phyloP scores from a whole-genome alignment of 2,888 invertebrate genomes.

The Chironomus riparius region DNA sequence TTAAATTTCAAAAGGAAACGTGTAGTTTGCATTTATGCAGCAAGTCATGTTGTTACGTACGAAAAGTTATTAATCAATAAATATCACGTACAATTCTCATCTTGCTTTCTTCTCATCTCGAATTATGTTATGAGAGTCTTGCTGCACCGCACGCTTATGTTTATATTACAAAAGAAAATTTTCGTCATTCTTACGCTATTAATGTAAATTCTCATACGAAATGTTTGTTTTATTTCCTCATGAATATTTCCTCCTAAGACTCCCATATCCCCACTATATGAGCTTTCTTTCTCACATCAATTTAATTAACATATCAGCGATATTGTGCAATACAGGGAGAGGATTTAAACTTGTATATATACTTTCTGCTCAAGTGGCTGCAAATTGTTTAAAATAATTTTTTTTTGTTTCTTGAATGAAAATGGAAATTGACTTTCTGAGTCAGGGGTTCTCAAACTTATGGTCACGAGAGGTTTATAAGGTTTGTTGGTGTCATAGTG shows the following conservation, averaged over 20 bases:
- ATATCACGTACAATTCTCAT: no score
- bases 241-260: constrained; percentile 4
- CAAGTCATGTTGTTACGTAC: no score
- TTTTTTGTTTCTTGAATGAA: background rate
- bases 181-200: constrained; percentile 15
- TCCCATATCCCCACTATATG: background rate
- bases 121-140: no score
- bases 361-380: background rate
- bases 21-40: no score
- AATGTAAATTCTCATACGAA: background rate
- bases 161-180: constrained; percentile 22
- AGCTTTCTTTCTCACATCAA: background rate
- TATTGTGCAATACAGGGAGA: constrained; percentile 14
- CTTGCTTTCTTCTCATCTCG: no score
- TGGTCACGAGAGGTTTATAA: no score
- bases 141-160: background rate
- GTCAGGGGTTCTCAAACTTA: no score
- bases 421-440: no score
- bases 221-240: constrained; percentile 16
- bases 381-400: constrained; percentile 1
- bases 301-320: constrained; percentile 24
- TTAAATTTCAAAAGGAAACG: no score
- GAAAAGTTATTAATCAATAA: no score
- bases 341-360: background rate
- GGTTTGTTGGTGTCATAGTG: no score